Percentiles rank a stretch among this genome's conserved stretches.
Evolutionary conservation across 2,888 invertebrate genomes (phyloP).

Genomic region (Sceliomorpha sp.): DNA sequence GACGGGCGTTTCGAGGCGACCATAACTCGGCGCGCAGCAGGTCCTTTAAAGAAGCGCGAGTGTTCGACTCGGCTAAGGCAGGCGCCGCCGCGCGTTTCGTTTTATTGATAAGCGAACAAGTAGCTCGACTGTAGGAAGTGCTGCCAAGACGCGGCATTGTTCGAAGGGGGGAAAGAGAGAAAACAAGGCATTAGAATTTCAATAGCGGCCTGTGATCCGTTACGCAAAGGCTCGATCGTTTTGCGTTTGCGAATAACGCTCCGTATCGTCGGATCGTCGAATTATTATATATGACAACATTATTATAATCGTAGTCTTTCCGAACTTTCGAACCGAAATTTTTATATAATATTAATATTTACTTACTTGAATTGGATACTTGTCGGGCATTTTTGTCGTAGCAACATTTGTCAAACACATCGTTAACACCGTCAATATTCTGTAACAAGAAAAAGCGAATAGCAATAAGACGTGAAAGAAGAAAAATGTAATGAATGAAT

Average conservation of each 20-base stretch:
- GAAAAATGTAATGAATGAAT: too few species aligned
- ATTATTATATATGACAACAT: too few species aligned
- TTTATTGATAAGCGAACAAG: constrained; percentile 38
- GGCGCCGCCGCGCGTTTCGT: constrained; percentile 33
- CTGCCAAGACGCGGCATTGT: constrained; percentile 39
- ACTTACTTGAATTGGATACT: constrained; percentile 75
- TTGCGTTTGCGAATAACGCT: constrained; percentile 44
- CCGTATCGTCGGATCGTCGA: constrained; percentile 37
- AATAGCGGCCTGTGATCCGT: constrained; percentile 40
- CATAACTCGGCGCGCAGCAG: constrained; percentile 21
- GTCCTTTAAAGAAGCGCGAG: constrained; percentile 23
- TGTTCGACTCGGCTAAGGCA: constrained; percentile 4
- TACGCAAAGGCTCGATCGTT: constrained; percentile 35
- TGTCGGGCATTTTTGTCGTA: constrained; percentile 69
- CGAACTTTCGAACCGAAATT: too few species aligned
- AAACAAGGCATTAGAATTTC: constrained; percentile 44
- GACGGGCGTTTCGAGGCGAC: constrained; percentile 13
- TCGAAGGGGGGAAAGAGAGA: constrained; percentile 40
- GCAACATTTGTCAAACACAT: constrained; percentile 64
- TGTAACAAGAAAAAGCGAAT: constrained; percentile 64
- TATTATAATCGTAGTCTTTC: too few species aligned
- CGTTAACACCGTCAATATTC: constrained; percentile 69
- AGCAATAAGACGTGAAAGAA: constrained; percentile 1
- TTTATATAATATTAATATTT: too few species aligned
- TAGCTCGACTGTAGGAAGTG: constrained; percentile 37